Percentiles rank a stretch among this genome's conserved stretches.
phyloP scores from a whole-genome alignment of 2,888 invertebrate genomes.

The Lydus trimaculatus region DNA sequence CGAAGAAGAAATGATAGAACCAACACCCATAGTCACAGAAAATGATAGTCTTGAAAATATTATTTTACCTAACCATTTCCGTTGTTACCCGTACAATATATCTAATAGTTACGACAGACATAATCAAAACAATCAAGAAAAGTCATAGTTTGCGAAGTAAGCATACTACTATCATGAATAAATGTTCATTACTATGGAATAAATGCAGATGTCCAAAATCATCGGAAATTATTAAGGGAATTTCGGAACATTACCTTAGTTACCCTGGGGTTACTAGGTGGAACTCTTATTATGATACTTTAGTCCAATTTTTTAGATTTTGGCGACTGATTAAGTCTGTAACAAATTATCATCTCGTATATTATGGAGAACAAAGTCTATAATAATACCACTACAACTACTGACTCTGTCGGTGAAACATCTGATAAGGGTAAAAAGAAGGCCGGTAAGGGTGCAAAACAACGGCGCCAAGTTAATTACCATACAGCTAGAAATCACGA shows the following conservation, averaged over 20 bases:
- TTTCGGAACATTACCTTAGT: constrained; percentile 13
- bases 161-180: constrained; percentile 11
- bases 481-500: no score
- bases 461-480: no score
- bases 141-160: constrained; percentile 6
- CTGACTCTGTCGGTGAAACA: no score
- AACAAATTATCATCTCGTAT: no score
- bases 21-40: neutral
- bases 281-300: no score
- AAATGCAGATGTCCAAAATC: constrained; percentile 17
- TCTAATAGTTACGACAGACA: constrained; percentile 14
- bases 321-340: no score
- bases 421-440: no score
- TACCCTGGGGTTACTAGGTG: constrained; percentile 13
- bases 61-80: constrained; percentile 11
- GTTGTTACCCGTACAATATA: constrained; percentile 20
- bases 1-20: neutral
- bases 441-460: no score
- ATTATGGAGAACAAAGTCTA: no score
- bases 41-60: neutral
- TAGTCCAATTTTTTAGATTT: no score
- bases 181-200: constrained; percentile 18
- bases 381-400: no score
- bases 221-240: constrained; percentile 15
- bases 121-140: constrained; percentile 1